Conservation (phyloP, 1,140 invertebrate species). For the Rhagoletis zephyria region DNA sequence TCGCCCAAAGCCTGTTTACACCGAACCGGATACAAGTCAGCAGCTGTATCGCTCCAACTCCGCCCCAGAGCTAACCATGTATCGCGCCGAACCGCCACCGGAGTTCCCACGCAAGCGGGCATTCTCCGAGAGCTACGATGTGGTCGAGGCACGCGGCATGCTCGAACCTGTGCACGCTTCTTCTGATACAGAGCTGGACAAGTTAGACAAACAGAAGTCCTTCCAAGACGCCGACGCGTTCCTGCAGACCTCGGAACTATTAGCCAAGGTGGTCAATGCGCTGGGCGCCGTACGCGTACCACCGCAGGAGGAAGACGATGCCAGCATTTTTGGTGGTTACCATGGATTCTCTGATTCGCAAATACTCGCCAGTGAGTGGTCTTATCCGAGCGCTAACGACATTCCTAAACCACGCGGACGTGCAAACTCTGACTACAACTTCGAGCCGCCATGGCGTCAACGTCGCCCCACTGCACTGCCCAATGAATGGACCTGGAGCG, state of each 20-base stretch:
- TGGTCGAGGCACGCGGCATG: constrained; percentile 54
- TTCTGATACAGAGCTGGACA: constrained; percentile 83
- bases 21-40: constrained; percentile 64
- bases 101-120: constrained; percentile 76
- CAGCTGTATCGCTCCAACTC: constrained; percentile 74
- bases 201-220: constrained; percentile 84
- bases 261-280: constrained; percentile 83
- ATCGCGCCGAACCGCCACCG: constrained; percentile 73
- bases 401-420: constrained; percentile 75
- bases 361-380: constrained; percentile 80
- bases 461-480: constrained; percentile 58
- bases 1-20: constrained; percentile 67
- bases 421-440: constrained; percentile 73
- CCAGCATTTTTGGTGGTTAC: constrained; percentile 73
- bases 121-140: constrained; percentile 77
- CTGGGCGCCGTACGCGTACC: constrained; percentile 78
- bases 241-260: constrained; percentile 81
- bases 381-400: constrained; percentile 72
- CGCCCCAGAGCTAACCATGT: constrained; percentile 78
- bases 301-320: constrained; percentile 72
- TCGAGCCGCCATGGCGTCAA: constrained; percentile 61
- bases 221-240: constrained; percentile 77
- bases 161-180: constrained; percentile 70
- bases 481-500: constrained; percentile 73
- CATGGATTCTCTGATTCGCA: constrained; percentile 80